Percentiles rank a stretch among this genome's conserved stretches.
phyloP scores from a whole-genome alignment of 1,140 invertebrate genomes.

The Sitobion miscanthi region DNA sequence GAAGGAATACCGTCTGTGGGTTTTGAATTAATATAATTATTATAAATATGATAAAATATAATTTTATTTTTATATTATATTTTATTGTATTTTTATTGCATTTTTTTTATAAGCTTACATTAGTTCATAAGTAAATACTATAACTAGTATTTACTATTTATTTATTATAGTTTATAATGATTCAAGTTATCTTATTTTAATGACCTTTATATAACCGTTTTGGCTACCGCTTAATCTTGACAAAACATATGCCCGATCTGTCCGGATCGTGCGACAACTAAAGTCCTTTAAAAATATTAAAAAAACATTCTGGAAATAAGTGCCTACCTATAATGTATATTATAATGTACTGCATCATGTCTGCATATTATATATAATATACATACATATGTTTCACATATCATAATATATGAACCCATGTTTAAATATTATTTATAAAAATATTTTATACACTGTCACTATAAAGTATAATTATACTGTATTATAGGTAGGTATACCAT shows the following conservation, averaged over 20 bases:
- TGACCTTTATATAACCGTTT: neutral
- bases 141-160: neutral
- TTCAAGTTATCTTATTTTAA: neutral
- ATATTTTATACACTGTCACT: neutral
- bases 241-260: neutral
- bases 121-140: neutral
- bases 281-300: neutral
- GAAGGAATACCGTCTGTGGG: too few relatives aligned
- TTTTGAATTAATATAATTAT: too few relatives aligned
- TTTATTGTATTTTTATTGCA: neutral
- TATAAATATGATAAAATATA: too few relatives aligned
- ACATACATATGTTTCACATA: neutral
- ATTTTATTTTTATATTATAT: too few relatives aligned
- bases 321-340: neutral
- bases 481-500: neutral
- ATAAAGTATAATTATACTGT: neutral
- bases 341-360: too few relatives aligned
- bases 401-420: neutral
- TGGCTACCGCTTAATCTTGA: neutral
- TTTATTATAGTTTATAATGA: neutral
- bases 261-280: neutral
- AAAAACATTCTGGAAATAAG: neutral
- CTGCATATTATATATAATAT: neutral
- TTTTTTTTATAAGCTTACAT: neutral
- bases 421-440: constrained; percentile 10